phyloP scores from a whole-genome alignment of 2,888 invertebrate species.

The Himalopsyche japonica region DNA sequence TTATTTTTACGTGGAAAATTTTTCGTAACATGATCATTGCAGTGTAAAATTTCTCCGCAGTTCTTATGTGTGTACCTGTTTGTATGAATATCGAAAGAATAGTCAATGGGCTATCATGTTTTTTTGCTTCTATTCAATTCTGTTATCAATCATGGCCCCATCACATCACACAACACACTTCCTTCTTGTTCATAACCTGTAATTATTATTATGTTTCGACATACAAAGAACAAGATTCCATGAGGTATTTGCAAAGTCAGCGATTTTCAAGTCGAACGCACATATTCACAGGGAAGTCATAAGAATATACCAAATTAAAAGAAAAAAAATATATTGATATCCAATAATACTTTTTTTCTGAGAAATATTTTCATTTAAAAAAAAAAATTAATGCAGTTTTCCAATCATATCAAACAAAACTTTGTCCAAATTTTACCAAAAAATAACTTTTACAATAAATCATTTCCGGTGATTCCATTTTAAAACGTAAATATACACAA shows the following conservation, averaged over 20 bases:
- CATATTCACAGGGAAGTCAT: no score
- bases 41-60: neutral
- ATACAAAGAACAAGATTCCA: neutral
- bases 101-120: neutral
- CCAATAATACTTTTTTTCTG: no score
- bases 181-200: neutral
- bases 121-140: neutral
- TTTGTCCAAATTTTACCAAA: no score
- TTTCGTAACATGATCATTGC: neutral
- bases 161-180: neutral
- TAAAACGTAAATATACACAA: no score
- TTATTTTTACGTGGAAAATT: neutral
- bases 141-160: neutral
- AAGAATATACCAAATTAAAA: no score
- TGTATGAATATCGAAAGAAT: neutral
- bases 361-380: no score
- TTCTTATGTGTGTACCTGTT: no score
- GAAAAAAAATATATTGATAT: no score
- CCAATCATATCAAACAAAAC: no score
- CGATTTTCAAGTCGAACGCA: neutral
- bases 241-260: neutral
- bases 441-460: no score
- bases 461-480: no score
- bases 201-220: neutral
- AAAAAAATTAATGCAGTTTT: no score